These are phyloP conservation scores for Tachina grossa DNA, from an alignment of 2,888 invertebrate species.

Conservation along the genomic window DNA sequence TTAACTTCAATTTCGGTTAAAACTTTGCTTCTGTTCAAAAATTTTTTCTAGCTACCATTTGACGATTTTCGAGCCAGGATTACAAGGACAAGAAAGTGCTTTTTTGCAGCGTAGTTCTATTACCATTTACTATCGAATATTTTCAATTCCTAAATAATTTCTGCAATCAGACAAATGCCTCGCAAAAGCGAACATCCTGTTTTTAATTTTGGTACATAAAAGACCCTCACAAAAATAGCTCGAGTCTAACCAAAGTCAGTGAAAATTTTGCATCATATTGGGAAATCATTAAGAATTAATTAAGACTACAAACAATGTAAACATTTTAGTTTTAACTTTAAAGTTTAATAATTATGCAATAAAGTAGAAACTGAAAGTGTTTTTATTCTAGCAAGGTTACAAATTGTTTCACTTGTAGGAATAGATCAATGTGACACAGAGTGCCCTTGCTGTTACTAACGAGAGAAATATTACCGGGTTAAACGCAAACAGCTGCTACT, in stretches of 20 bases:
- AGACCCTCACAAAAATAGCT: constrained; percentile 79
- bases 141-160: background rate
- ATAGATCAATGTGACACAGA: constrained; percentile 71
- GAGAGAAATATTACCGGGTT: background rate
- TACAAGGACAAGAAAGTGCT: too few species aligned
- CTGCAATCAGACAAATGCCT: constrained; percentile 81
- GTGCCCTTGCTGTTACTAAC: constrained; percentile 65
- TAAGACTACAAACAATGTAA: background rate
- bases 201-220: constrained; percentile 59
- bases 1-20: constrained; percentile 37
- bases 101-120: too few species aligned
- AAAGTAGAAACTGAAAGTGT: constrained; percentile 35
- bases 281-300: constrained; percentile 58
- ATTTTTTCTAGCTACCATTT: constrained; percentile 73
- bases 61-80: constrained; percentile 76
- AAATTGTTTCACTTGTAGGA: constrained; percentile 72
- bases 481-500: too few species aligned
- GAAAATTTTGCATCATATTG: constrained; percentile 78
- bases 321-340: constrained; percentile 20
- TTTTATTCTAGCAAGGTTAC: constrained; percentile 72
- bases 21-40: constrained; percentile 67
- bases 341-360: constrained; percentile 18
- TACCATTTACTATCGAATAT: too few species aligned
- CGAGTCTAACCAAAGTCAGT: constrained; percentile 78
- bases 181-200: constrained; percentile 81